Evolutionary conservation across 2,888 invertebrate genomes (phyloP), one percentile per base, ranked within the genome.

Genomic region (Alloscopus bannaensis): DNA sequence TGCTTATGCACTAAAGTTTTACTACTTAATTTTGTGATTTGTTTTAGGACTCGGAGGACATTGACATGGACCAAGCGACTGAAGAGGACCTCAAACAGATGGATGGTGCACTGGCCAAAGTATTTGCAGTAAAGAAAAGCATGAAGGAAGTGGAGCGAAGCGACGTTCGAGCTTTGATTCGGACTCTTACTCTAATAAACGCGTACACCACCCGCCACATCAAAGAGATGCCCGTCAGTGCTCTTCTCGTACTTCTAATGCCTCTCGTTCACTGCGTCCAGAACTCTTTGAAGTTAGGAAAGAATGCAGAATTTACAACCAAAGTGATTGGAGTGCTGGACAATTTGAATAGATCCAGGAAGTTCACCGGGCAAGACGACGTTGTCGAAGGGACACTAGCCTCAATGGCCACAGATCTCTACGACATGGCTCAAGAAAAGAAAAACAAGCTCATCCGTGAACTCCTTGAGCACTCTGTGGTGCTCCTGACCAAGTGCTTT

Each of bases 51-150:
- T 80, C 77, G 13, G 84, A 82, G 18, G 81, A 76, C 11, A 73
- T 84, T 24, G 76, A 79, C 26, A 78, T 84, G 80, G 84, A 84
- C 47, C 79, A 83, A 0, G 82, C 83, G 3, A 78, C 80, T 2
- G 81, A 80, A 57, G 81, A 81, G 28, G 84, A 84, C 50, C 66
- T 84, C 18, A 64, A 79, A 42, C 73, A 45, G 20, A 84, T 83
- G 83, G 81, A 84, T 45, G 68, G 36, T 1, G 83, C 81, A n/a
- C 47, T 84, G 36, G 81, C 82, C 4, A 80, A 77, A 72, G 81
- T 84, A 4, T 84, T 84, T 65, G 72, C 83, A 3, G 70, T 81
- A 2, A 84, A 84, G 72, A 84, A 84, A 36, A 50, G 50, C 50
- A 42, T 75, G n/a, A 84, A 84, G 40, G 78, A 73, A 16, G 81